Evolutionary conservation across 2,113 vertebrate genomes (phyloP).

Genomic region (Osmerus eperlanus): DNA sequence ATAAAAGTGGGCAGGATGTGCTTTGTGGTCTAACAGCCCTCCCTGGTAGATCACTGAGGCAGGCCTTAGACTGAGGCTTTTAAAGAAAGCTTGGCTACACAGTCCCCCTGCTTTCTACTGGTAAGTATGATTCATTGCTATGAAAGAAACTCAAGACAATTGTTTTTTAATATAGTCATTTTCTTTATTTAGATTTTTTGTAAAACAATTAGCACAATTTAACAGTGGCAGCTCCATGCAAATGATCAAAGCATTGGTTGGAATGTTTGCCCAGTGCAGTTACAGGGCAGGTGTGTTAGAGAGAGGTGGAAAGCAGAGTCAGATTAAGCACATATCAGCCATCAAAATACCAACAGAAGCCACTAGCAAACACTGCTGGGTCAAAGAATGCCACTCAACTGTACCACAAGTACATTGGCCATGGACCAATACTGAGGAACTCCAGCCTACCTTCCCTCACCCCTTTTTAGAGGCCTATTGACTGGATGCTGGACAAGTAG

Average conservation of each 20-base stretch:
- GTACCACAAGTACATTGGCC: constrained; percentile 4
- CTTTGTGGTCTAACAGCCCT: too few relatives aligned
- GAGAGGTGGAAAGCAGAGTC: background rate
- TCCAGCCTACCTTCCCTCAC: constrained; percentile 29
- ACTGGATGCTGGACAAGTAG: background rate
- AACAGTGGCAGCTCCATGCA: constrained; percentile 31
- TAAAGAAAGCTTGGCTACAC: too few relatives aligned
- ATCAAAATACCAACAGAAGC: constrained; percentile 20
- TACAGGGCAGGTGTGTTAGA: constrained; percentile 8
- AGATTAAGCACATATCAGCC: constrained; percentile 14
- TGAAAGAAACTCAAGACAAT: background rate
- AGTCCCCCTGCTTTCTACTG: too few relatives aligned
- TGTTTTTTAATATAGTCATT: constrained; percentile 36
- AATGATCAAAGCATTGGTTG: constrained; percentile 40
- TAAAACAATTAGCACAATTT: constrained; percentile 41
- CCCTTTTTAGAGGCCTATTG: constrained; percentile 3
- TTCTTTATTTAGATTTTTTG: constrained; percentile 62
- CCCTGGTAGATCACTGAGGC: too few relatives aligned
- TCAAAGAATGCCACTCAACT: constrained; percentile 15
- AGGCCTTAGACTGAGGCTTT: too few relatives aligned
- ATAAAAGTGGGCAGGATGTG: too few relatives aligned
- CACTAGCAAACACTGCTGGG: background rate
- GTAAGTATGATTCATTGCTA: too few relatives aligned
- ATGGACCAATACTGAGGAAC: constrained; percentile 23
- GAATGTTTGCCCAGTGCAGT: constrained; percentile 45